A percentile compares a stretch with the other conserved stretches of the same genome.
Evolutionary conservation across 2,113 vertebrate species (phyloP).

Genomic region (Nanorana parkeri): DNA sequence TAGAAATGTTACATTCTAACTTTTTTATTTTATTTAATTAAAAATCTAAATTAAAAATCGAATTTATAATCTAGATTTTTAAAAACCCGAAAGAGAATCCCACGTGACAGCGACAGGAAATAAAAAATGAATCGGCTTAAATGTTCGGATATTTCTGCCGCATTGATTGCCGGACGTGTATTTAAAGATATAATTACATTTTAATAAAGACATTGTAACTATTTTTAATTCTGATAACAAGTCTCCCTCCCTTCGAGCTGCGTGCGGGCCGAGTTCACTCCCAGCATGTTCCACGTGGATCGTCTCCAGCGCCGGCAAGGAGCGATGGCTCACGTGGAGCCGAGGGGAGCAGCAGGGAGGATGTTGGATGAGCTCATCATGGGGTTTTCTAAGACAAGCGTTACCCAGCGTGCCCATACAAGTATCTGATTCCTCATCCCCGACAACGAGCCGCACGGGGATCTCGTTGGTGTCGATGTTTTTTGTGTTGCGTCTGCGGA

Average conservation of each 20-base stretch:
- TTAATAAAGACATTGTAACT: too few species aligned
- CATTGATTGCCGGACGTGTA: too few species aligned
- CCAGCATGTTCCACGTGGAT: not conserved
- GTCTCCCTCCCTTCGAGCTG: not conserved
- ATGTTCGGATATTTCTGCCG: too few species aligned
- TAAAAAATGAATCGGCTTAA: too few species aligned
- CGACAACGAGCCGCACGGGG: not conserved
- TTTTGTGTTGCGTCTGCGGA: not conserved
- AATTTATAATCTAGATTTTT: too few species aligned
- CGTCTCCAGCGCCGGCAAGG: not conserved
- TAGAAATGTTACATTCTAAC: too few species aligned
- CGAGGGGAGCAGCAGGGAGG: constrained; percentile 3
- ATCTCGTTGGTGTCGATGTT: constrained; percentile 3
- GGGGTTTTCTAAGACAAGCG: constrained; percentile 5
- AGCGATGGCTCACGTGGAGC: constrained; percentile 8
- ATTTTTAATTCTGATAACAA: not conserved
- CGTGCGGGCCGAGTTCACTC: not conserved
- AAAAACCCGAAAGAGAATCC: too few species aligned
- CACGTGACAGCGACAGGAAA: too few species aligned
- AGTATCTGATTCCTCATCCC: not conserved
- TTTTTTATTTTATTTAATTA: too few species aligned
- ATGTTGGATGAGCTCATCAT: constrained; percentile 1
- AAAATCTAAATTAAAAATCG: too few species aligned
- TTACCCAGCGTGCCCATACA: constrained; percentile 24
- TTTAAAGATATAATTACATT: too few species aligned